phyloP scores from a whole-genome alignment of 1,140 invertebrate species.

The Pectinophora gossypiella region DNA sequence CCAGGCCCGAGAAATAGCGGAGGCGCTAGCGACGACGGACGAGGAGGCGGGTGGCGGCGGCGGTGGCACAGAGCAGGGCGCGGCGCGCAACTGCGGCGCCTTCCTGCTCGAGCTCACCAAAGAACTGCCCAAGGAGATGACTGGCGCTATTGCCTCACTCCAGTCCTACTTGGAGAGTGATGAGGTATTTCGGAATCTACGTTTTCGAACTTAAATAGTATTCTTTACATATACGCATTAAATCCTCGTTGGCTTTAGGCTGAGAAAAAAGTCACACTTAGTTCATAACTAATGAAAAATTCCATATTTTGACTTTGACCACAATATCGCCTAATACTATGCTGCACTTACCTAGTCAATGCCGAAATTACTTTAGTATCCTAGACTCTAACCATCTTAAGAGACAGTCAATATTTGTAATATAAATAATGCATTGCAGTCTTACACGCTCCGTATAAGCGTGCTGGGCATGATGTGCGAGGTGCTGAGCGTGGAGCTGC shows the following conservation, averaged over 20 bases:
- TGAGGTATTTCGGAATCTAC: constrained; percentile 44
- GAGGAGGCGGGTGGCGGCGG: constrained; percentile 64
- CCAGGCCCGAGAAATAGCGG: constrained; percentile 82
- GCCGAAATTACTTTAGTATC: too few relatives aligned
- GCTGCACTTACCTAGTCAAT: too few relatives aligned
- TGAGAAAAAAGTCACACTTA: too few relatives aligned
- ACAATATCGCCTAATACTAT: too few relatives aligned
- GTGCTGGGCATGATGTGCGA: constrained; percentile 87
- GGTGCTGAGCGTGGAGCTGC: constrained; percentile 82
- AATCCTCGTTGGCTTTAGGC: too few relatives aligned
- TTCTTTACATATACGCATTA: too few relatives aligned
- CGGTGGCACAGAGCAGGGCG: constrained; percentile 76
- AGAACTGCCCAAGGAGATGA: constrained; percentile 79
- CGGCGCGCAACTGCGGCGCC: constrained; percentile 78
- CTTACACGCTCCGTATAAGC: constrained; percentile 87
- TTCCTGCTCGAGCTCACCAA: constrained; percentile 84
- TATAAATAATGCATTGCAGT: constrained; percentile 70
- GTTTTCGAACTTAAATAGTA: not conserved
- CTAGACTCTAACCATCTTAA: too few relatives aligned
- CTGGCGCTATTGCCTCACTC: constrained; percentile 72
- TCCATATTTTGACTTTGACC: too few relatives aligned
- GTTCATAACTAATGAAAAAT: too few relatives aligned
- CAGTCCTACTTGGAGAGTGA: constrained; percentile 68
- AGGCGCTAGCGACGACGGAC: constrained; percentile 73
- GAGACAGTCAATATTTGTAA: too few relatives aligned